Conservation (phyloP, 1,140 invertebrate genomes). For the Pinna nobilis region DNA sequence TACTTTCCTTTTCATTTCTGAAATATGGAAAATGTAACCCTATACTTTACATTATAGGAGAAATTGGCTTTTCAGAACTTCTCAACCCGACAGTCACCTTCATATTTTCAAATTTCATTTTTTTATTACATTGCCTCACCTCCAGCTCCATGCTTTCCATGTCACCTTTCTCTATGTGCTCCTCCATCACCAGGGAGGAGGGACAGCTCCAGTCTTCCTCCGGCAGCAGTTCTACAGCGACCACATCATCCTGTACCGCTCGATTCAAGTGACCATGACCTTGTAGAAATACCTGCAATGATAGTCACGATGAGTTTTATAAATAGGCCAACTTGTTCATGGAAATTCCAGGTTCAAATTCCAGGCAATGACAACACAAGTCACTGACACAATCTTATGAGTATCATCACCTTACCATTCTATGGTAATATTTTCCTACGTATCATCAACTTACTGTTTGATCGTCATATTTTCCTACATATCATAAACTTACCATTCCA, state of each 20-base stretch:
- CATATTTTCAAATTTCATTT: neutral
- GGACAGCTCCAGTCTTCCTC: conserved; percentile 90
- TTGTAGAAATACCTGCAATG: conserved; percentile 88
- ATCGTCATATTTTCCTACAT: too few species aligned
- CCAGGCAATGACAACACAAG: neutral
- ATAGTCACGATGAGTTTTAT: neutral
- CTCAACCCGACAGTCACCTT: neutral
- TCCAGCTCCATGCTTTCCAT: conserved; percentile 63
- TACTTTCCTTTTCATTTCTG: too few species aligned
- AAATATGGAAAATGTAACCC: neutral
- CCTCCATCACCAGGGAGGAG: conserved; percentile 81
- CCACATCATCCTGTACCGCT: conserved; percentile 96
- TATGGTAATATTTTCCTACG: too few species aligned
- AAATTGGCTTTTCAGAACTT: neutral
- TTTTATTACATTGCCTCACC: conserved; percentile 21
- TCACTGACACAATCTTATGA: neutral
- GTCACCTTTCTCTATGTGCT: conserved; percentile 78
- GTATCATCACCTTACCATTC: neutral
- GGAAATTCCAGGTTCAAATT: neutral
- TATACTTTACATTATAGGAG: neutral
- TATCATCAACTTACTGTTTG: neutral
- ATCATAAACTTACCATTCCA: conserved; percentile 79
- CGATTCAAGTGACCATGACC: conserved; percentile 92
- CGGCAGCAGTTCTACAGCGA: conserved; percentile 93
- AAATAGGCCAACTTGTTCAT: neutral